Base-by-base conservation (phyloP, 2,797 vertebrate species). In the Alcedo quadribrachys region DNA sequence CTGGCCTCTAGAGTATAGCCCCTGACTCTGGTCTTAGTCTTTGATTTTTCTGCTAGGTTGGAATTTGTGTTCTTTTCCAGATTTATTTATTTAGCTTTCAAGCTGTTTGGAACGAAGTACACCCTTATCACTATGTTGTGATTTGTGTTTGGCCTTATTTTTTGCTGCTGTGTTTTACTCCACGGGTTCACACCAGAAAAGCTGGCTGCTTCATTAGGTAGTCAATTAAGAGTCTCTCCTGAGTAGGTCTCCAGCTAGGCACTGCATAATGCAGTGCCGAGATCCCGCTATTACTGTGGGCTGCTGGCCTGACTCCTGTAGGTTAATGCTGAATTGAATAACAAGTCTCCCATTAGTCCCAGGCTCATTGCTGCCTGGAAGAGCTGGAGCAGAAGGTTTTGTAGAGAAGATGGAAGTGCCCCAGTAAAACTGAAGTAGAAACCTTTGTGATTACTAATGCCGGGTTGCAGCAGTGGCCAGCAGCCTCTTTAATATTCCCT, bases 1-100 rank as follows among this genome's bases (percentile, higher is more conserved):
- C 25, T 50, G 37, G 57, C 95, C 92, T 91, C 95, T 70, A 83
- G 95, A 93, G 92, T 54, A 96, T 65, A 74, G 67, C 89, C 81
- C 62, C 67, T 94, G 84, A 93, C 87, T 97, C 96, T 77, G 75
- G 77, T 75, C 93, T 97, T 95, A 96, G 79, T 93, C 91, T 96
- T 91, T 93, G 80, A 54, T 91, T 92, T 93, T 81, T 73, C 13
- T 75, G 68, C 61, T 30, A 88, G 62, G 62, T 87, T 10, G 0
- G 32, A 91, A 76, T 68, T 80, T 87, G 46, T 95, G 75, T 90
- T 95, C 81, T 93, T 95, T 92, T 92, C 28, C 51, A 60, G 79
- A 7, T 94, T 96, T 96, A 92, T 93, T 71, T 85, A 40, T 79
- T 86, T 27, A 18, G 73, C 70, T 92, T 94, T 93, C 66, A 71